Evolutionary conservation across 2,797 vertebrate genomes (phyloP).

Genomic region (Sebastes trivittatus): DNA sequence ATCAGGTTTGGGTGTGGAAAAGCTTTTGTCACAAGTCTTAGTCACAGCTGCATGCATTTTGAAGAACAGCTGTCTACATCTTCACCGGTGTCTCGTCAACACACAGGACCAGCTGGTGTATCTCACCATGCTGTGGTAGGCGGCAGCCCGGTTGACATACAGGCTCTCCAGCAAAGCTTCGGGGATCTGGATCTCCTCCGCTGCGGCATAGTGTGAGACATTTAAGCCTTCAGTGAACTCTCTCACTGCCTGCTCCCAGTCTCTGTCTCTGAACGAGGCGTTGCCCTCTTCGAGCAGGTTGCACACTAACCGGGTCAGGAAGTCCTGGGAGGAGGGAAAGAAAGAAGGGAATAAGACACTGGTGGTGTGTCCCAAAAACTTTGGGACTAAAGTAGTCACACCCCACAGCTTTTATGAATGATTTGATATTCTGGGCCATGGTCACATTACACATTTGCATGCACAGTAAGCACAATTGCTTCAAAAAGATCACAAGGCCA

Average conservation of each 20-base stretch:
- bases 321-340: constrained; percentile 75
- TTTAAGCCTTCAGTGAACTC: constrained; percentile 92
- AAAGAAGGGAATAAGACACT: not conserved
- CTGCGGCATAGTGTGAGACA: constrained; percentile 86
- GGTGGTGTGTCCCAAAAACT: not conserved
- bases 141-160: constrained; percentile 90
- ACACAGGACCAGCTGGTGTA: not conserved
- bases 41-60: too few species aligned
- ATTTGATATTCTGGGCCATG: not conserved
- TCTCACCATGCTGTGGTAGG: constrained; percentile 91
- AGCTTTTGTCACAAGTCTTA: not conserved
- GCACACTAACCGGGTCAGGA: constrained; percentile 89
- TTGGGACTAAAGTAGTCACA: not conserved
- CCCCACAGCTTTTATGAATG: not conserved
- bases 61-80: not conserved
- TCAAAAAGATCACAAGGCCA: not conserved
- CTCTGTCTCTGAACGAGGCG: constrained; percentile 85
- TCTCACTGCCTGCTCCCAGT: constrained; percentile 83
- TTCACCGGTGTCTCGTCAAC: not conserved
- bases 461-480: not conserved
- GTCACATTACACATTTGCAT: not conserved
- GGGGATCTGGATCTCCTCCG: constrained; percentile 85
- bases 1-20: not conserved
- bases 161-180: constrained; percentile 88
- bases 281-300: constrained; percentile 94